A percentile compares a stretch with the other conserved stretches of the same genome.
These are phyloP conservation scores for Albula glossodonta DNA, from an alignment of 2,113 vertebrate genomes.

Conservation along the genomic window DNA sequence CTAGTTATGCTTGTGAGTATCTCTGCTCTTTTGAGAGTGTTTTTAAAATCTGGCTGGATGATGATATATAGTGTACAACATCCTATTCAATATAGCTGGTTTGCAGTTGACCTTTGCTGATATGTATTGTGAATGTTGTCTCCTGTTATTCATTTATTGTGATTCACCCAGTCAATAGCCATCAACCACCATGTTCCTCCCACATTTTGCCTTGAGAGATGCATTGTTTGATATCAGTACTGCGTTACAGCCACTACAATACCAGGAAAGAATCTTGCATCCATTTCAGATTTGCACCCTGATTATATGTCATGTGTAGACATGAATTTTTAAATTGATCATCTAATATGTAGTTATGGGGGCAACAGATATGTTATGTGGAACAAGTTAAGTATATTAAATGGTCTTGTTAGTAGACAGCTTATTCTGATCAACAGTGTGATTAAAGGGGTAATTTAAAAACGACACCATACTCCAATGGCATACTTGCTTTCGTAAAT, in stretches of 20 bases:
- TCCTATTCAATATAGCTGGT: background rate
- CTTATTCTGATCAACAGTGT: background rate
- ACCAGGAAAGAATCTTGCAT: background rate
- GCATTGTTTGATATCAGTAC: background rate
- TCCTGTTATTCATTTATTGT: background rate
- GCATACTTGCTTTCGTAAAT: background rate
- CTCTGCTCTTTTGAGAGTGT: conserved; percentile 29
- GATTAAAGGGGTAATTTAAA: background rate
- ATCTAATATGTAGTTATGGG: background rate
- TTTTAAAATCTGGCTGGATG: conserved; percentile 14
- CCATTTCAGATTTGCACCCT: background rate
- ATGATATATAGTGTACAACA: background rate
- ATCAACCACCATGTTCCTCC: conserved; percentile 7
- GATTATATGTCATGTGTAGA: background rate
- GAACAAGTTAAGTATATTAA: background rate
- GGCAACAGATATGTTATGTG: background rate
- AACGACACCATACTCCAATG: background rate
- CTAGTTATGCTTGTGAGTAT: conserved; percentile 48
- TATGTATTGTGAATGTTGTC: background rate
- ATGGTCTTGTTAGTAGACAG: background rate
- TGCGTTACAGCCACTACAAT: background rate
- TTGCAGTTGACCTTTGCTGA: background rate
- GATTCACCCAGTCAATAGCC: background rate
- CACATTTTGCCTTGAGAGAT: background rate
- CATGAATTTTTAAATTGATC: background rate